Percentiles rank a stretch among this genome's conserved stretches.
phyloP scores from a whole-genome alignment of 2,113 vertebrate genomes.

The Meles meles region DNA sequence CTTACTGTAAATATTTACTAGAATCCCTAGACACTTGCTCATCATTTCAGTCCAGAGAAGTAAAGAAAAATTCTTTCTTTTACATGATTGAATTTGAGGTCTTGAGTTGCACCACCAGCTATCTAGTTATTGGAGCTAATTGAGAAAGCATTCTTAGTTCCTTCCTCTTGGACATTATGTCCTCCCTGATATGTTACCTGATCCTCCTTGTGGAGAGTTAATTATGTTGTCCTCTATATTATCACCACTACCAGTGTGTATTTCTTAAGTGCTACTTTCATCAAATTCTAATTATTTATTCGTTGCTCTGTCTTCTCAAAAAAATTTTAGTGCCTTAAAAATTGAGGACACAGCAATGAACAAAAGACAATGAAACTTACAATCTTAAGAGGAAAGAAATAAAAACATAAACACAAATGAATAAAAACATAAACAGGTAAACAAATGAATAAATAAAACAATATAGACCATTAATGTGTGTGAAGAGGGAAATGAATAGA shows the following conservation, averaged over 20 bases:
- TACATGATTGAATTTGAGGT: background rate
- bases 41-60: background rate
- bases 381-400: background rate
- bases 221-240: background rate
- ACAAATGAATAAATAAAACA: background rate
- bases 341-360: background rate
- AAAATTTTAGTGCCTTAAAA: background rate
- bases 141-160: background rate
- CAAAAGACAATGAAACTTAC: background rate
- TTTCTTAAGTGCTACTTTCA: background rate
- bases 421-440: background rate
- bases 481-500: background rate
- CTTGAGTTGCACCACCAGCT: background rate
- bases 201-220: background rate
- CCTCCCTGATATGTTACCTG: background rate
- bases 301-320: background rate
- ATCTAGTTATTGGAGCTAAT: background rate
- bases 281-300: background rate
- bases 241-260: background rate
- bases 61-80: background rate
- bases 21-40: background rate
- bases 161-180: too few species aligned
- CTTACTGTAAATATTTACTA: background rate
- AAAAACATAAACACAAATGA: background rate
- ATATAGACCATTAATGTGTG: background rate